Conservation (phyloP, 1,140 invertebrate species). For the Microplitis mediator region DNA sequence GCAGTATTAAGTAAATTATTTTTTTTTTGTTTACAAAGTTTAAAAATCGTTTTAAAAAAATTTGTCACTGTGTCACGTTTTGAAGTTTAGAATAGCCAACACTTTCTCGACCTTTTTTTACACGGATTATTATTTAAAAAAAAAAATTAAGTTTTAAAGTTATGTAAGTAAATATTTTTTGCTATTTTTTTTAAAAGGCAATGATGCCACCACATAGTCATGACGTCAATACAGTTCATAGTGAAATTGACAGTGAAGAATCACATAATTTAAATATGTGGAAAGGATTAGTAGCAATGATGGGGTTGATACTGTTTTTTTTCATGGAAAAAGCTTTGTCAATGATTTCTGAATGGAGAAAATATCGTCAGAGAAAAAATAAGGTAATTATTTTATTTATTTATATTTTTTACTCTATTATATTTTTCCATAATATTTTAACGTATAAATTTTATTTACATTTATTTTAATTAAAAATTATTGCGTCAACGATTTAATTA, state of each 20-base stretch:
- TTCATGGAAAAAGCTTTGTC: slow-evolving; percentile 82
- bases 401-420: too few species aligned
- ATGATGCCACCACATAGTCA: slow-evolving; percentile 60
- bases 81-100: too few species aligned
- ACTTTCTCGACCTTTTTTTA: too few species aligned
- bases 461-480: too few species aligned
- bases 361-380: slow-evolving; percentile 67
- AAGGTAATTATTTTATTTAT: slow-evolving; percentile 46
- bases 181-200: slow-evolving; percentile 42
- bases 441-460: too few species aligned
- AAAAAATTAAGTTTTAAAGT: background rate
- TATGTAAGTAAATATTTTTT: background rate
- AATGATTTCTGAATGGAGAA: slow-evolving; percentile 80
- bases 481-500: too few species aligned
- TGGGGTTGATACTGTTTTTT: slow-evolving; percentile 87
- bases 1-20: too few species aligned
- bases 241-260: slow-evolving; percentile 40
- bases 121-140: background rate
- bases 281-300: slow-evolving; percentile 81
- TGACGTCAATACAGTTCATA: slow-evolving; percentile 42
- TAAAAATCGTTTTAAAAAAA: too few species aligned
- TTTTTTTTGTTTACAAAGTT: too few species aligned
- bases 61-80: too few species aligned
- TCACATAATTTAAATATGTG: slow-evolving; percentile 74
- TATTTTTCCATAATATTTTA: background rate